Base-by-base conservation (phyloP, 2,113 vertebrate genomes). In the Forbesichthys agassizii region DNA sequence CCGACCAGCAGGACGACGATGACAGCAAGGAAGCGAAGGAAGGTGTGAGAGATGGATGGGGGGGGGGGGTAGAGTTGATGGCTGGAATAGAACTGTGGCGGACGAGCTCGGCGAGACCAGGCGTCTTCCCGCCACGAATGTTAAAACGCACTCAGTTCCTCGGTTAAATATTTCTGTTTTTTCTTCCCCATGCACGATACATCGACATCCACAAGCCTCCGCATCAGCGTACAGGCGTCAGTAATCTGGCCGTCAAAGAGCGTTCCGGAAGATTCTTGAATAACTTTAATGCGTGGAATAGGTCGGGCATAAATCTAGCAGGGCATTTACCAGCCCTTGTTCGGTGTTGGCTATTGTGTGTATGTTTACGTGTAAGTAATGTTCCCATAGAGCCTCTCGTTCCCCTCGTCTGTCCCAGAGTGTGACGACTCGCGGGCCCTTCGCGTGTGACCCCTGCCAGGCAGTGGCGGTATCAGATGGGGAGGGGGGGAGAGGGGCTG, bases 1-100 rank as follows among this genome's bases (percentile, higher is more conserved):
- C 91, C 9, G 95, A 97, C 82, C 88, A 74, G 4, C 95, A 92
- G 90, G 95, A 94, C 78, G 93, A 96, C 68, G 95, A 98, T 5
- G 94, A 96, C 69, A 95, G 90, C 77, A 91, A 92, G 78, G 96
- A 98, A 71, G 84, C 88, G 48, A 98, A 95, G 84, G 96, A 98
- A 93, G 97, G 97, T 98, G 80, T 9, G 48, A 55, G 13, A 14
- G 55, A 48, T 18, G 51, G 48, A 63, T 49, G 61, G 46, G 12
- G 8, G 14, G 42, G 11, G 13, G 5, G 1, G 13, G 14, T 1
- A 62, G 18, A 16, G 51, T 18, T 12, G 18, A 51, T 49, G 12
- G 9, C 5, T 11, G 13, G 58, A n/a, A 12, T 4, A 36, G 58
- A 42, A 10, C 14, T 11, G 13, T 18, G 58, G 13, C 33, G 57